Evolutionary conservation across 2,113 vertebrate genomes (phyloP).

Genomic region (Sceloporus undulatus): DNA sequence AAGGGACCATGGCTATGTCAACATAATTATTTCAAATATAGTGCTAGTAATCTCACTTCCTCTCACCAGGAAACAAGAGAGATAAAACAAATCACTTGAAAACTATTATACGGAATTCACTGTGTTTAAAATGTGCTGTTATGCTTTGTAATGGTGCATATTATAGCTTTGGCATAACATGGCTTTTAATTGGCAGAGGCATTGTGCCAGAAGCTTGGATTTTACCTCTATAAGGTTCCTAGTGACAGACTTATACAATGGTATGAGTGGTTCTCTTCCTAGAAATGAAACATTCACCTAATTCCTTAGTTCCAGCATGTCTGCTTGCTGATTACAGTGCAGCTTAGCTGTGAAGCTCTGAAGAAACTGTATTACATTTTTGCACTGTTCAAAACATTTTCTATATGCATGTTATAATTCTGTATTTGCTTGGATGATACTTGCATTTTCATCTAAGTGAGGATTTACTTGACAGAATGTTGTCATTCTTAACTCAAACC

Average conservation of each 20-base stretch:
- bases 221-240: background rate
- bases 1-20: background rate
- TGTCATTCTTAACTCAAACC: slow-evolving; percentile 34
- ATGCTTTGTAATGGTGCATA: slow-evolving; percentile 37
- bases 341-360: slow-evolving; percentile 26
- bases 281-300: slow-evolving; percentile 25
- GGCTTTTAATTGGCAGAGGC: slow-evolving; percentile 37
- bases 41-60: background rate
- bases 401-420: slow-evolving; percentile 10
- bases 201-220: slow-evolving; percentile 30
- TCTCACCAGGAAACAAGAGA: slow-evolving; percentile 25
- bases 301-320: slow-evolving; percentile 18
- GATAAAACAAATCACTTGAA: slow-evolving; percentile 33
- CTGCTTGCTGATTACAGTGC: slow-evolving; percentile 41
- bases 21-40: slow-evolving; percentile 46
- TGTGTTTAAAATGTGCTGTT: slow-evolving; percentile 37
- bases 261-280: slow-evolving; percentile 26
- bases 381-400: slow-evolving; percentile 13
- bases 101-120: slow-evolving; percentile 23
- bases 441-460: background rate
- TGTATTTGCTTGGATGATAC: background rate
- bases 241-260: slow-evolving; percentile 19
- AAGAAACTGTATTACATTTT: slow-evolving; percentile 12
- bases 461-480: slow-evolving; percentile 26
- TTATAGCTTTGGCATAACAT: background rate